Evolutionary conservation across 2,888 invertebrate species (phyloP).

Genomic region (Rhagophthalmus giganteus): DNA sequence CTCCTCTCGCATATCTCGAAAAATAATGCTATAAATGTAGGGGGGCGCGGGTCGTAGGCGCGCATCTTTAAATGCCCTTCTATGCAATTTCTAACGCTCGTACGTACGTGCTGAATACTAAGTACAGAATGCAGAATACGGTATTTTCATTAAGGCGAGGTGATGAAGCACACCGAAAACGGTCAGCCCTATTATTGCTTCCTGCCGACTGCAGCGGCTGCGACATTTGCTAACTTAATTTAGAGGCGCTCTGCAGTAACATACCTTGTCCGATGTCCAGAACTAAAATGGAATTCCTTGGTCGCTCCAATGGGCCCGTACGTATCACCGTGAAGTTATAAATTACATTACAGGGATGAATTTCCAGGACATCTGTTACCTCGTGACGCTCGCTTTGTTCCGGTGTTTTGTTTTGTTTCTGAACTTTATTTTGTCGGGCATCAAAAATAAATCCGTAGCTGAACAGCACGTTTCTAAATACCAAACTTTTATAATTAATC

Average conservation of each 20-base stretch:
- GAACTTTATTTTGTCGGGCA: conserved; percentile 31
- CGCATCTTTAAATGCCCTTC: conserved; percentile 5
- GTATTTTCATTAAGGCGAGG: conserved; percentile 54
- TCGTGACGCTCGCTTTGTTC: conserved; percentile 34
- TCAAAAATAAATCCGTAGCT: conserved; percentile 33
- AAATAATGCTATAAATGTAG: conserved; percentile 27
- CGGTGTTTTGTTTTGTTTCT: conserved; percentile 34
- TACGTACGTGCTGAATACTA: conserved; percentile 34
- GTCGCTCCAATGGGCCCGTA: conserved; percentile 35
- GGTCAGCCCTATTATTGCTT: conserved; percentile 48
- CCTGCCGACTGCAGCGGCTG: conserved; percentile 46
- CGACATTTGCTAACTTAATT: conserved; percentile 55
- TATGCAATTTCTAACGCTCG: conserved; percentile 21
- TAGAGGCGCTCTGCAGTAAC: conserved; percentile 43
- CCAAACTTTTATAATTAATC: conserved; percentile 33
- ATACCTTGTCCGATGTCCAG: conserved; percentile 44
- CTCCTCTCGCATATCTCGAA: conserved; percentile 21
- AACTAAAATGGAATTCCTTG: conserved; percentile 46
- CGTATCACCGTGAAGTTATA: conserved; percentile 41
- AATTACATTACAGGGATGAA: conserved; percentile 43
- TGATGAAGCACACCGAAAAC: conserved; percentile 50
- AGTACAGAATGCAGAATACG: conserved; percentile 41
- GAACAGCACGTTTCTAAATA: conserved; percentile 30
- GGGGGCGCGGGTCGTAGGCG: conserved; percentile 8
- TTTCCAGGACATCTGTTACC: conserved; percentile 43